These are phyloP conservation scores for Sipha maydis DNA, from an alignment of 2,888 invertebrate genomes.

Conservation along the genomic window DNA sequence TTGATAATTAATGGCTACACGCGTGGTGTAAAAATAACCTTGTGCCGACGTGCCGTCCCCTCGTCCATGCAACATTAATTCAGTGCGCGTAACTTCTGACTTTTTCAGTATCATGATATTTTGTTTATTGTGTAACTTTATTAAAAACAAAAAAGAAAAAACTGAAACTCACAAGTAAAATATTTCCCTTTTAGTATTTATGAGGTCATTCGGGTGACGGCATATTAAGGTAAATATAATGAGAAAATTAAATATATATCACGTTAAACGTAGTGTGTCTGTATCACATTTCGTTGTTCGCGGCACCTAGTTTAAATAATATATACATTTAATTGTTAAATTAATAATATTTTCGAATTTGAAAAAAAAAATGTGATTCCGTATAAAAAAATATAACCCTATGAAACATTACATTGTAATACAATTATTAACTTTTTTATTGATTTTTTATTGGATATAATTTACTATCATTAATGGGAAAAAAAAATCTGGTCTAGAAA, in stretches of 20 bases:
- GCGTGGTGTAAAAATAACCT: background rate
- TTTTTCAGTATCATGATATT: background rate
- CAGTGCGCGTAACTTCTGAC: background rate
- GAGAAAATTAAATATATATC: background rate
- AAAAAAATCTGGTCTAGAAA: background rate
- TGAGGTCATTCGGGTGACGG: background rate
- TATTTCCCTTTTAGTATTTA: background rate
- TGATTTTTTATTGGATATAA: no score
- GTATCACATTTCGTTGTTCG: background rate
- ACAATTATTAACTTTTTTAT: no score
- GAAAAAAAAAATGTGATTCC: no score
- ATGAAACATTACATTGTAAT: no score
- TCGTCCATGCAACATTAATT: background rate
- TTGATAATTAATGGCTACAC: background rate
- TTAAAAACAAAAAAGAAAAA: no score
- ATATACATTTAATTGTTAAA: no score
- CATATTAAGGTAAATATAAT: background rate
- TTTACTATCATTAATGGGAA: no score
- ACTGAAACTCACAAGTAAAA: background rate
- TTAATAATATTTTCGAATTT: no score
- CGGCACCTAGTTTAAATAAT: no score
- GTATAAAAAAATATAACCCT: no score
- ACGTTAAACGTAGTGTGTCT: background rate
- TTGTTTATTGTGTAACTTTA: conserved; percentile 21
- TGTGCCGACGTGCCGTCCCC: background rate